Percentiles rank a stretch among this genome's conserved stretches.
Conservation (phyloP, 2,888 invertebrate species). For the Erpobdella octoculata region DNA sequence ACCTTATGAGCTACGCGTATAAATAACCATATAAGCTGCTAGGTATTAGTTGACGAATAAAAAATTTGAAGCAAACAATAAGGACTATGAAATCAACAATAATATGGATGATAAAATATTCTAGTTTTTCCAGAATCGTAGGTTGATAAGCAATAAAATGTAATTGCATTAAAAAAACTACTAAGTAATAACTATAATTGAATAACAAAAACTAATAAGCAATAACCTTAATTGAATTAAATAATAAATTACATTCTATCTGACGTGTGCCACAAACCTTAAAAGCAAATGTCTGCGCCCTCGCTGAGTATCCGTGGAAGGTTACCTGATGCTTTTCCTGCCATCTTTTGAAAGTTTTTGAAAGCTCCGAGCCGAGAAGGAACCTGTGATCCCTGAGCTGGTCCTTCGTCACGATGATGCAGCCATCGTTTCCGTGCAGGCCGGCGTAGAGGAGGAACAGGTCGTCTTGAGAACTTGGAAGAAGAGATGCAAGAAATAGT, state of each 20-base stretch:
- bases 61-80: too few species aligned
- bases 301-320: background rate
- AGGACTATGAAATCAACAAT: too few species aligned
- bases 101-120: too few species aligned
- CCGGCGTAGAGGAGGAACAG: constrained; percentile 10
- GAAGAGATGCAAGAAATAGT: background rate
- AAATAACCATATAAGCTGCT: background rate
- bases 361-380: background rate
- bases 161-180: too few species aligned
- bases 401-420: constrained; percentile 14
- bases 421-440: background rate
- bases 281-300: background rate
- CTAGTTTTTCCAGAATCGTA: too few species aligned
- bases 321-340: constrained; percentile 21
- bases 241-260: too few species aligned
- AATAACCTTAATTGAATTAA: too few species aligned
- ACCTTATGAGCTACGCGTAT: background rate
- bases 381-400: constrained; percentile 2
- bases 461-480: constrained; percentile 14
- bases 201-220: background rate
- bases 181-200: too few species aligned
- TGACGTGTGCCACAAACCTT: too few species aligned
- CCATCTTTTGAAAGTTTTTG: constrained; percentile 8
- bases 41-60: background rate
- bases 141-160: too few species aligned